These are phyloP conservation scores for Leucophora obtusa DNA, from an alignment of 2,888 invertebrate species.

Conservation along the genomic window DNA sequence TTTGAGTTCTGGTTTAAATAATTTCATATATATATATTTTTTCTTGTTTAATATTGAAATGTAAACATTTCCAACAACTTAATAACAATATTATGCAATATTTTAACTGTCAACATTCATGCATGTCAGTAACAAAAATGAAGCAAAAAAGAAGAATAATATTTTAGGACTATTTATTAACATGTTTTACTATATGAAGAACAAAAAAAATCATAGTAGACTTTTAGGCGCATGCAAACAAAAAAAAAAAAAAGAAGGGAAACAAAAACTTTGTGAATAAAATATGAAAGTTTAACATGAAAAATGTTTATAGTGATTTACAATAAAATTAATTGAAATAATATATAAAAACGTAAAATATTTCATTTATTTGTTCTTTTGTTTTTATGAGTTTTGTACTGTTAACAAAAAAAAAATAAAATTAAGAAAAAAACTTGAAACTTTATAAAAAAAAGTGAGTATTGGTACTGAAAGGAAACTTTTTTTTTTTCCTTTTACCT, in stretches of 20 bases:
- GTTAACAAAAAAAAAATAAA: not conserved
- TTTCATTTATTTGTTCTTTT: not conserved
- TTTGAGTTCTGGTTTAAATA: not conserved
- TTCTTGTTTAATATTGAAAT: constrained; percentile 15
- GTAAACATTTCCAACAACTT: constrained; percentile 38
- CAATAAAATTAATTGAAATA: not conserved
- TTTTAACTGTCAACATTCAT: constrained; percentile 45
- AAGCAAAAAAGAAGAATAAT: too few relatives aligned
- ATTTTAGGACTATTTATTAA: not conserved
- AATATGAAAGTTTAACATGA: not conserved
- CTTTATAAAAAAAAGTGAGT: not conserved
- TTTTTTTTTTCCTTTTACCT: constrained; percentile 20
- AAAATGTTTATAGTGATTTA: not conserved
- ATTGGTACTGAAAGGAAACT: not conserved
- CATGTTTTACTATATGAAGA: constrained; percentile 1
- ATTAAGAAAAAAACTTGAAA: not conserved
- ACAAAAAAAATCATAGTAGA: constrained; percentile 46
- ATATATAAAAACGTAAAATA: not conserved
- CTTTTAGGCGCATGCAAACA: constrained; percentile 38
- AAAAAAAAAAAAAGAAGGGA: too few relatives aligned
- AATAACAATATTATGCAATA: constrained; percentile 47
- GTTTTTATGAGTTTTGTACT: not conserved
- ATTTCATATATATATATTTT: not conserved
- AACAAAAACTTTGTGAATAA: not conserved
- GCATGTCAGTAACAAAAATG: constrained; percentile 13